phyloP scores from a whole-genome alignment of 23 tunicate species.

The Halocynthia aurantium region DNA sequence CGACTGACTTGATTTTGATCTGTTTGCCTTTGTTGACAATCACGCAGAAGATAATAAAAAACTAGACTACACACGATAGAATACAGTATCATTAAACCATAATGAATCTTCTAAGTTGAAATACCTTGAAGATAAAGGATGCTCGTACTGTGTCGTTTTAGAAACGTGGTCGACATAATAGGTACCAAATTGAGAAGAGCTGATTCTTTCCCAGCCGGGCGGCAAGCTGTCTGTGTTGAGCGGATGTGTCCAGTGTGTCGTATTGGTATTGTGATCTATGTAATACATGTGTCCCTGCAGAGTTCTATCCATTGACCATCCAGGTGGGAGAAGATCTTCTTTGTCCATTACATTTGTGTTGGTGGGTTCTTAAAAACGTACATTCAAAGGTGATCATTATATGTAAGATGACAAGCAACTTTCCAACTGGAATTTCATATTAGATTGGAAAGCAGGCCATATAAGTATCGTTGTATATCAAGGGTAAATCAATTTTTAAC shows the following conservation, averaged over 20 bases:
- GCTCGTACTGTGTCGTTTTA: conserved; percentile 75
- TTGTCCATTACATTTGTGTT: too few relatives aligned
- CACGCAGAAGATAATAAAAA: not conserved
- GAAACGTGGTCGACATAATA: conserved; percentile 81
- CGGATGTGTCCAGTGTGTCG: conserved; percentile 96
- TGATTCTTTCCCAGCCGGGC: conserved; percentile 96
- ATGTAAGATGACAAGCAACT: too few relatives aligned
- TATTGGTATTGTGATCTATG: conserved; percentile 93
- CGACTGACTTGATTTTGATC: not conserved
- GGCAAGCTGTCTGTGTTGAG: conserved; percentile 87
- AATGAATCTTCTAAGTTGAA: not conserved
- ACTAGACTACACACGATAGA: not conserved
- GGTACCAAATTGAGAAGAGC: conserved; percentile 71
- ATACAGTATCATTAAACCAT: not conserved
- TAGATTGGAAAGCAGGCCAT: too few relatives aligned
- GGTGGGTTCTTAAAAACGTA: too few relatives aligned
- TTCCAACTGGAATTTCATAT: too few relatives aligned
- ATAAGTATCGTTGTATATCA: too few relatives aligned
- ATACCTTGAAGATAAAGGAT: conserved; percentile 79
- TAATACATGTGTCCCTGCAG: conserved; percentile 72
- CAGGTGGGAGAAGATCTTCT: conserved; percentile 50
- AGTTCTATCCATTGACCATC: conserved; percentile 89
- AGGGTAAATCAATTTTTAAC: too few relatives aligned
- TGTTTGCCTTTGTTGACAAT: not conserved
- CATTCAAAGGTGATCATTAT: too few relatives aligned